These are phyloP conservation scores for Dynastes tityus DNA, from an alignment of 2,888 invertebrate genomes.

Conservation along the genomic window DNA sequence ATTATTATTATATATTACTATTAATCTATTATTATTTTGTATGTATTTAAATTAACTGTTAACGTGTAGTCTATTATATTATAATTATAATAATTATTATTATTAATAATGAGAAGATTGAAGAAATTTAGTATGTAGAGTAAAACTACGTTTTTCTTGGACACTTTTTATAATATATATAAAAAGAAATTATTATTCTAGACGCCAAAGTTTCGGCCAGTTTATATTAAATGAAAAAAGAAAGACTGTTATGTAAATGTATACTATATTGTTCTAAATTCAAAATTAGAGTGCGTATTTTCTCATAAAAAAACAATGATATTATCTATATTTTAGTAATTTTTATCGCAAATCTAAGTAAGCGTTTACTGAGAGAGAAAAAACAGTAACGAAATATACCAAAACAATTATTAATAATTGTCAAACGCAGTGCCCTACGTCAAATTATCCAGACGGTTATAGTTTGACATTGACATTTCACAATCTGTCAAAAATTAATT, in stretches of 20 bases:
- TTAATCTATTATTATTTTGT: slow-evolving; percentile 56
- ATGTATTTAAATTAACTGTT: slow-evolving; percentile 62
- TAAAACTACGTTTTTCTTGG: slow-evolving; percentile 64
- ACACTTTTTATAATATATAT: slow-evolving; percentile 67
- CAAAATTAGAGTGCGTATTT: slow-evolving; percentile 68
- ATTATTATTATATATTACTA: slow-evolving; percentile 51
- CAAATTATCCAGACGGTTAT: not conserved
- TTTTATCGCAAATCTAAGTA: slow-evolving; percentile 52
- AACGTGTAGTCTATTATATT: slow-evolving; percentile 57
- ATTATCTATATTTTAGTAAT: slow-evolving; percentile 60
- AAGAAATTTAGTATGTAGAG: slow-evolving; percentile 65
- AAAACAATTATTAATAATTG: not conserved
- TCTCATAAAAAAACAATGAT: slow-evolving; percentile 53
- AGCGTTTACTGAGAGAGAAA: slow-evolving; percentile 40
- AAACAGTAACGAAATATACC: slow-evolving; percentile 34
- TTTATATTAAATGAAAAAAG: slow-evolving; percentile 70
- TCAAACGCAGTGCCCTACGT: slow-evolving; percentile 4
- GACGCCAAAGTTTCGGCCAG: slow-evolving; percentile 77
- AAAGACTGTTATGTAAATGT: slow-evolving; percentile 80
- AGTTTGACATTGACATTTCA: too few relatives aligned
- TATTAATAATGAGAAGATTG: slow-evolving; percentile 54
- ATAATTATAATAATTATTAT: slow-evolving; percentile 44
- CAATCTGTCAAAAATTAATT: too few relatives aligned
- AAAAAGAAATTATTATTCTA: slow-evolving; percentile 52
- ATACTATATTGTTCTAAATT: slow-evolving; percentile 70